Conservation (phyloP, 2,113 vertebrate genomes). For the Xyrauchen texanus region DNA sequence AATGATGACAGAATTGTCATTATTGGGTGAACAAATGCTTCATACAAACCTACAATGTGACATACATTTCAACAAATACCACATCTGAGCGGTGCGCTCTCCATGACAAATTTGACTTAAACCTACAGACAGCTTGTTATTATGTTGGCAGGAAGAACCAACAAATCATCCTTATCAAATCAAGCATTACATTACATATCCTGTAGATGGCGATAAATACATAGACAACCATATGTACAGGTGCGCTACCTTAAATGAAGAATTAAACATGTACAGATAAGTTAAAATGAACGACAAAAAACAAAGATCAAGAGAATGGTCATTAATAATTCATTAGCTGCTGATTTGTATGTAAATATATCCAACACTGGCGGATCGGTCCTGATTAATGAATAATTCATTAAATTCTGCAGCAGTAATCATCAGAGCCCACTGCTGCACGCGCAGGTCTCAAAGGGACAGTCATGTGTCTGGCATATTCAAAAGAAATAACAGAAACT, state of each 20-base stretch:
- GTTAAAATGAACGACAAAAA: not conserved
- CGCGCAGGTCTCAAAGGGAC: constrained; percentile 20
- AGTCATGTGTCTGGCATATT: not conserved
- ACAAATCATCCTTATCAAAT: not conserved
- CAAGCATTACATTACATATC: not conserved
- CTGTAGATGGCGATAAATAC: constrained; percentile 35
- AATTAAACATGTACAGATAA: constrained; percentile 14
- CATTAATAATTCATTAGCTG: constrained; percentile 44
- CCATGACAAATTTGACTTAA: not conserved
- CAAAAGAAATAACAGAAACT: not conserved
- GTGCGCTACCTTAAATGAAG: not conserved
- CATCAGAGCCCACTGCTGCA: constrained; percentile 28
- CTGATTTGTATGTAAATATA: constrained; percentile 51
- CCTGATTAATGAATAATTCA: constrained; percentile 31
- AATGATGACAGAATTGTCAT: too few relatives aligned
- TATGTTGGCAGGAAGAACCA: not conserved
- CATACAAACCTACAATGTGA: too few relatives aligned
- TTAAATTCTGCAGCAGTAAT: constrained; percentile 56
- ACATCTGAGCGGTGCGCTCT: not conserved
- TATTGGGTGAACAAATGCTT: too few relatives aligned
- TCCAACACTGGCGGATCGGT: constrained; percentile 7
- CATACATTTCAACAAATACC: too few relatives aligned
- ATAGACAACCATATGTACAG: constrained; percentile 9
- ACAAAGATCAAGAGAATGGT: not conserved
- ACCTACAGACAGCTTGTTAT: not conserved